A percentile compares a stretch with the other conserved stretches of the same genome.
Evolutionary conservation across 2,113 vertebrate genomes (phyloP).

Genomic region (Ictalurus furcatus): DNA sequence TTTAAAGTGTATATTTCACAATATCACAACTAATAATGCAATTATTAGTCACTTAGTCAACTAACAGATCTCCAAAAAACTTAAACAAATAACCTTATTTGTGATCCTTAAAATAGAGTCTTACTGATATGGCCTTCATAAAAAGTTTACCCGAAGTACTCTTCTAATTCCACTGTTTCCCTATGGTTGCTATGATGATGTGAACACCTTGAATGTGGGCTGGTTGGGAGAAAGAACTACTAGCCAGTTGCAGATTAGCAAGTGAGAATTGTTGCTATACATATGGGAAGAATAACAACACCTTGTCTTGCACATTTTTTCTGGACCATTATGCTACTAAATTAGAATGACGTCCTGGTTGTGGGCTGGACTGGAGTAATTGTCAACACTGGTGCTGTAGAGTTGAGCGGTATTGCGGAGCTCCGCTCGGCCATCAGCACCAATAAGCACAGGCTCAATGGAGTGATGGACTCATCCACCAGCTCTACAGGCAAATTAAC

Average conservation of each 20-base stretch:
- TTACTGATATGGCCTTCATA: background rate
- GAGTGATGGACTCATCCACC: conserved; percentile 58
- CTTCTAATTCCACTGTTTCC: background rate
- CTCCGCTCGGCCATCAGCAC: conserved; percentile 48
- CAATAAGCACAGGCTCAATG: conserved; percentile 51
- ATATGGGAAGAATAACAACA: background rate
- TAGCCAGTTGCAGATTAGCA: background rate
- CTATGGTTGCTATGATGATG: conserved; percentile 1
- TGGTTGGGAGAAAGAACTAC: background rate
- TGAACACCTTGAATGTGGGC: background rate
- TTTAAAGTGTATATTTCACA: background rate
- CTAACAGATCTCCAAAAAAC: background rate
- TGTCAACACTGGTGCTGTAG: conserved; percentile 63
- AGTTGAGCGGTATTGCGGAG: conserved; percentile 15
- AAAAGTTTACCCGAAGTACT: background rate
- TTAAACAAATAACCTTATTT: no score
- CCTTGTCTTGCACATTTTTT: background rate
- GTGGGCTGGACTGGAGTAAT: conserved; percentile 63
- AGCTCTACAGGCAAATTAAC: conserved; percentile 60
- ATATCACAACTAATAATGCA: background rate
- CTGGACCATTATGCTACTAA: background rate
- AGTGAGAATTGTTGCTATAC: background rate
- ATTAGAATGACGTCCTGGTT: background rate
- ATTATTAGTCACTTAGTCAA: background rate
- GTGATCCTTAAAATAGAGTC: background rate